Evolutionary conservation across 2,888 invertebrate species (phyloP), one percentile per base, ranked within the genome.

Genomic region (Synanthedon formicaeformis): DNA sequence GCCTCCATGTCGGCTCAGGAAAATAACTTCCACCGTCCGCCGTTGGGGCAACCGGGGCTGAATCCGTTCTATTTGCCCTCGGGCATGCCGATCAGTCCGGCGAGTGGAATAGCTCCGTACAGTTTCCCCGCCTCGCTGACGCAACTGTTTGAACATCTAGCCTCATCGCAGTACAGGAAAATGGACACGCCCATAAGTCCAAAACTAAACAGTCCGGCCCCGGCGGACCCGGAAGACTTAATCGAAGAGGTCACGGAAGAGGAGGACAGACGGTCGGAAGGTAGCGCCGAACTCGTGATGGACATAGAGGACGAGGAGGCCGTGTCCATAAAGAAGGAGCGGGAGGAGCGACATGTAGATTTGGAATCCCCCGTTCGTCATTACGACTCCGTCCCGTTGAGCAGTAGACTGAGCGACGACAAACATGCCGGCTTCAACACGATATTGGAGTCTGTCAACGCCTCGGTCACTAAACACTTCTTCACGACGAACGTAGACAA

Each of bases 401-500:
- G 77, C 60, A 77, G 77, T 58, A 76, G 75, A 57, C 75, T 71
- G 53, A 62, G 68, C 40, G 88, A 87, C 55, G 85, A 85, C 49
- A 89, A 89, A 57, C 84, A 91, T 54, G 89, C 91, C 59, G 90
- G 89, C 45, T 92, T 93, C 45, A 91, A 93, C 69, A 89, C 91
- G 54, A 92, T 94, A 62, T 78, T 93, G 61, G 92, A 94, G 71
- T 92, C 92, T 10, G 93, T 94, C 12, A 93, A 91, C 71, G 81
- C 92, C 12, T 91, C 92, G 0, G 93, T 93, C 13, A 93, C 92
- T 10, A 92, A 93, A 75, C 92, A 93, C 70, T 86, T 93, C 56
- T 88, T 93, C 57, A 91, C 91, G 71, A 90, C 91, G 0, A 92
- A 91, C 62, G 89, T 92, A 72, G 91, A 92, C 56, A 93, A 91